Evolutionary conservation across 2,797 vertebrate genomes (phyloP).

Genomic region (Danio tinwini): DNA sequence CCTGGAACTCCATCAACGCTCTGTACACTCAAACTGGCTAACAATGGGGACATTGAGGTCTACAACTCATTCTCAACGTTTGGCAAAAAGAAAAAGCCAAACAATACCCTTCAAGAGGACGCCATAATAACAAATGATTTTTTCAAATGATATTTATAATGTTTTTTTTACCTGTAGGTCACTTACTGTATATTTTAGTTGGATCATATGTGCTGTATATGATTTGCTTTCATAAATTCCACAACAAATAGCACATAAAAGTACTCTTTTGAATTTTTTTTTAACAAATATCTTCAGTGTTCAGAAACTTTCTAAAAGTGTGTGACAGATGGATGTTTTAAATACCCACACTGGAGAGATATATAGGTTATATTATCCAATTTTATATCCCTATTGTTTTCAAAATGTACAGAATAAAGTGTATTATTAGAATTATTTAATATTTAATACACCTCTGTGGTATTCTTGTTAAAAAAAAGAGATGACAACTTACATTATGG

Average conservation of each 20-base stretch:
- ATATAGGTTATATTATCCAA: not conserved
- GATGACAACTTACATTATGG: too few relatives aligned
- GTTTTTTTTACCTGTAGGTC: not conserved
- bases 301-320: not conserved
- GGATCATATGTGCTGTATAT: not conserved
- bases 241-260: not conserved
- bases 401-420: conserved; percentile 3
- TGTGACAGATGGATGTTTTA: not conserved
- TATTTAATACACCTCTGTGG: not conserved
- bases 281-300: not conserved
- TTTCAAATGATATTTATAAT: conserved; percentile 51
- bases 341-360: not conserved
- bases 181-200: not conserved
- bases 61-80: conserved; percentile 92
- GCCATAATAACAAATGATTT: conserved; percentile 80
- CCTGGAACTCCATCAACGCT: conserved; percentile 82
- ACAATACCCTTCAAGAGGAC: conserved; percentile 78
- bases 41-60: conserved; percentile 78
- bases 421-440: not conserved
- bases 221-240: not conserved
- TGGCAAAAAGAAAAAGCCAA: conserved; percentile 88
- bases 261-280: not conserved
- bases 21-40: conserved; percentile 79
- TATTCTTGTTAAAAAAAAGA: too few relatives aligned
- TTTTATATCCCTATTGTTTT: not conserved